Conservation (phyloP, 1,140 invertebrate species). For the Temnothorax longispinosus region DNA sequence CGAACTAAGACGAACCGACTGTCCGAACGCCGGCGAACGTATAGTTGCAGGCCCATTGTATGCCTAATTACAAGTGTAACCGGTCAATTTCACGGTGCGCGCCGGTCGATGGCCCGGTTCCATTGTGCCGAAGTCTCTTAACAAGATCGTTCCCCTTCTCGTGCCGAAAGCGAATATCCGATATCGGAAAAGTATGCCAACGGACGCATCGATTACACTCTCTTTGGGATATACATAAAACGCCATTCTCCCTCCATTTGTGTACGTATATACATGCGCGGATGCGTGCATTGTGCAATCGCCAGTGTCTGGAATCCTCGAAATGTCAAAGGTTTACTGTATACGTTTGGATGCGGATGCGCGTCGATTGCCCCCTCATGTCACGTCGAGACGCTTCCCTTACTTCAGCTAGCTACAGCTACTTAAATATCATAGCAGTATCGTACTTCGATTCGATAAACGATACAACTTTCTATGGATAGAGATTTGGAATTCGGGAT, state of each 20-base stretch:
- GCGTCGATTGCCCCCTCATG: slow-evolving; percentile 7
- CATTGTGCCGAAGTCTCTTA: slow-evolving; percentile 56
- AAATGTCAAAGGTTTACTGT: slow-evolving; percentile 67
- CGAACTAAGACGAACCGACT: slow-evolving; percentile 25
- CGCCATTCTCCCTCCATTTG: background rate
- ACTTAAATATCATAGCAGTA: background rate
- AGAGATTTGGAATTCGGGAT: background rate
- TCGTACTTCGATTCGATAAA: background rate
- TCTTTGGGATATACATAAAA: background rate
- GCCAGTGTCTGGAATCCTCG: slow-evolving; percentile 52
- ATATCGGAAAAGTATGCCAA: slow-evolving; percentile 57
- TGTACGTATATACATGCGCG: background rate
- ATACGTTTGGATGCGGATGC: slow-evolving; percentile 1
- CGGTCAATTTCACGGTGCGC: slow-evolving; percentile 64
- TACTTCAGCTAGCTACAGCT: background rate
- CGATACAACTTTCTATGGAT: background rate
- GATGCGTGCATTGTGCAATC: slow-evolving; percentile 64
- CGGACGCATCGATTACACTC: slow-evolving; percentile 61
- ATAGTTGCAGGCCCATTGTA: slow-evolving; percentile 67
- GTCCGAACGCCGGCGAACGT: slow-evolving; percentile 16
- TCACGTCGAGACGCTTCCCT: slow-evolving; percentile 23
- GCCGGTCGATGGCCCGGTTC: slow-evolving; percentile 34
- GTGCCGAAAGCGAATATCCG: slow-evolving; percentile 57
- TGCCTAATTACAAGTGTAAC: slow-evolving; percentile 70
- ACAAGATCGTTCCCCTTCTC: slow-evolving; percentile 27